phyloP scores from a whole-genome alignment of 2,113 vertebrate species.

The Plectropomus leopardus region DNA sequence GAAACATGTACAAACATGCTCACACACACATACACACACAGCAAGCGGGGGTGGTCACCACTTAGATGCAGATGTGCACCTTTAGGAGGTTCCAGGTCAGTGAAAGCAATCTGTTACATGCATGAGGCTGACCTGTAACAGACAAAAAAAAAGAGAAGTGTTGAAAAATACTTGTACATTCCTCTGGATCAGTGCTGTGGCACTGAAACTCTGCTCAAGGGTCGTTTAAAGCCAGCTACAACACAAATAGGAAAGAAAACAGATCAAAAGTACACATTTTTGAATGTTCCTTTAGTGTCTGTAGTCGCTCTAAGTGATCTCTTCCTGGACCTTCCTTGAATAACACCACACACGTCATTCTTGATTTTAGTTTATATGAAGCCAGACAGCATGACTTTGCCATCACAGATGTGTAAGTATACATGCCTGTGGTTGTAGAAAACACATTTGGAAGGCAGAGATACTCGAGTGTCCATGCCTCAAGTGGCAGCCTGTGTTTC shows the following conservation, averaged over 20 bases:
- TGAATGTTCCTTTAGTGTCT: conserved; percentile 21
- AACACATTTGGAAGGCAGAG: background rate
- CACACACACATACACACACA: background rate
- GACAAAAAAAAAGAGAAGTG: conserved; percentile 4
- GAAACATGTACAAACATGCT: conserved; percentile 33
- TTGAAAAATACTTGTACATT: conserved; percentile 55
- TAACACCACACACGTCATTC: background rate
- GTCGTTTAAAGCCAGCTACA: conserved; percentile 55
- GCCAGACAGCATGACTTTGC: background rate
- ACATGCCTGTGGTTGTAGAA: background rate
- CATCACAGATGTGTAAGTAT: conserved; percentile 12
- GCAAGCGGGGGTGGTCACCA: conserved; percentile 50
- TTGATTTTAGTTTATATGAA: background rate
- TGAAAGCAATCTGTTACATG: conserved; percentile 64
- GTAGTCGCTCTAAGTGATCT: background rate
- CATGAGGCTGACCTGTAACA: conserved; percentile 55
- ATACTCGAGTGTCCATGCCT: background rate
- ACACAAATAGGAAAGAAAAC: conserved; percentile 33
- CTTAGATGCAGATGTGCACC: conserved; percentile 78
- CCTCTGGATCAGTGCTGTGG: conserved; percentile 52
- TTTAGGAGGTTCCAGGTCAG: conserved; percentile 66
- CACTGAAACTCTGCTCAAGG: conserved; percentile 56
- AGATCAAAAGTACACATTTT: conserved; percentile 31
- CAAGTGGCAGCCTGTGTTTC: background rate
- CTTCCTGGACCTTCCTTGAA: conserved; percentile 8